These are phyloP conservation scores for Hypanus sabinus DNA, from an alignment of 2,113 vertebrate genomes.

Conservation along the genomic window DNA sequence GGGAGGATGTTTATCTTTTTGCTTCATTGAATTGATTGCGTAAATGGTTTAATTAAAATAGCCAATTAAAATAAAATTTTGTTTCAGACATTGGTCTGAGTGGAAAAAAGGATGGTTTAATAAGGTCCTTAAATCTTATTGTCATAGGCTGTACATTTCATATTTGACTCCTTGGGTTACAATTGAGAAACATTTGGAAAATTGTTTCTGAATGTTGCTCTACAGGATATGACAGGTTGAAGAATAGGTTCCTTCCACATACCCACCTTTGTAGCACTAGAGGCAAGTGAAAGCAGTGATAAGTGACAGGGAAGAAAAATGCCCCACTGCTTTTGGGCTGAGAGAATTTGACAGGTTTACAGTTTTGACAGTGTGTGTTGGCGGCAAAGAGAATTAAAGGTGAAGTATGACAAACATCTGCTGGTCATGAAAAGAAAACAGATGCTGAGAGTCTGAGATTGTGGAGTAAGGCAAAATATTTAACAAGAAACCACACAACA, in stretches of 20 bases:
- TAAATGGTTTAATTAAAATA: background rate
- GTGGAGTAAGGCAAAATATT: background rate
- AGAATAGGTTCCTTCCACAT: constrained; percentile 31
- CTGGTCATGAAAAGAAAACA: constrained; percentile 14
- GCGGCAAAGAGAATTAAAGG: constrained; percentile 26
- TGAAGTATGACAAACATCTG: constrained; percentile 15
- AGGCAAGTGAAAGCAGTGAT: constrained; percentile 20
- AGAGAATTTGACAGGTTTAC: constrained; percentile 18
- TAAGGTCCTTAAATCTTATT: background rate
- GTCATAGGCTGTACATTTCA: background rate
- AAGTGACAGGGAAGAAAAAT: constrained; percentile 33
- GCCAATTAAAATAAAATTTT: constrained; percentile 2
- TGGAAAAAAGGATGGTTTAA: background rate
- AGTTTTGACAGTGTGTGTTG: constrained; percentile 20
- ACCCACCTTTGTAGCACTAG: constrained; percentile 23
- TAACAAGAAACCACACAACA: background rate
- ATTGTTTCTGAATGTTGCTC: constrained; percentile 35
- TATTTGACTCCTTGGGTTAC: background rate
- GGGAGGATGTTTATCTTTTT: background rate
- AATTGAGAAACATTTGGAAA: background rate
- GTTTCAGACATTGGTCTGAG: background rate
- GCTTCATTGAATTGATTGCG: background rate
- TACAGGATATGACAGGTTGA: constrained; percentile 19
- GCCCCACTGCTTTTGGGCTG: constrained; percentile 22
- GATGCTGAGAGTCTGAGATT: background rate